phyloP scores from a whole-genome alignment of 2,797 vertebrate genomes.

The Eleutherodactylus coqui region DNA sequence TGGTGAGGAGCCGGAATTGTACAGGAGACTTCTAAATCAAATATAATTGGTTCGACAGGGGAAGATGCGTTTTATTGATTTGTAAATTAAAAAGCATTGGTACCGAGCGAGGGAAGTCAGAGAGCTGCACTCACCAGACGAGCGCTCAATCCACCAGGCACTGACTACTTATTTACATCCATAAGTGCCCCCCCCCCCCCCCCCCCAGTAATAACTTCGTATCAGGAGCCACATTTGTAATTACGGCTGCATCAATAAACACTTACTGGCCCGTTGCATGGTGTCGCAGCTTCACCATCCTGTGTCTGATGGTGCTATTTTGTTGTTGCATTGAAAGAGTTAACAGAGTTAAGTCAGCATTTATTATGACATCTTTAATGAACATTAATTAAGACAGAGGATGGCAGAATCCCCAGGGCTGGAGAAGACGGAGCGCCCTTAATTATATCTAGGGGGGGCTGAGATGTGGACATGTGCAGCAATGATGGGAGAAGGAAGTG shows the following conservation, averaged over 20 bases:
- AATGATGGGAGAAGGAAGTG: slow-evolving; percentile 23
- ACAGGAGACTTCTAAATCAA: slow-evolving; percentile 42
- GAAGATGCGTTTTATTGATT: slow-evolving; percentile 52
- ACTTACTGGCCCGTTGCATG: neutral
- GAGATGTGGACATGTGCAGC: slow-evolving; percentile 29
- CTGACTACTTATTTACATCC: neutral
- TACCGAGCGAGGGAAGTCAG: neutral
- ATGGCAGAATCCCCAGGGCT: slow-evolving; percentile 77
- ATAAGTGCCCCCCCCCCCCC: neutral
- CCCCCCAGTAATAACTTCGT: neutral
- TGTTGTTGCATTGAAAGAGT: slow-evolving; percentile 65
- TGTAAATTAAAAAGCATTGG: slow-evolving; percentile 45
- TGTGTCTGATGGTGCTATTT: neutral
- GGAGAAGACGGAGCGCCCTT: slow-evolving; percentile 76
- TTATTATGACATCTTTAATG: slow-evolving; percentile 79
- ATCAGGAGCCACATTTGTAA: neutral
- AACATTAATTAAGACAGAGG: slow-evolving; percentile 83
- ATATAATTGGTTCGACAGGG: slow-evolving; percentile 47
- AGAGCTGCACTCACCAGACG: neutral
- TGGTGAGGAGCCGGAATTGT: neutral
- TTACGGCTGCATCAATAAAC: neutral
- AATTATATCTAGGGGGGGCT: slow-evolving; percentile 76
- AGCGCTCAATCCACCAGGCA: neutral
- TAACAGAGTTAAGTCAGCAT: slow-evolving; percentile 70
- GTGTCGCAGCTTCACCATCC: neutral